Conservation (phyloP, 2,797 vertebrate genomes). For the Takifugu ocellatus region DNA sequence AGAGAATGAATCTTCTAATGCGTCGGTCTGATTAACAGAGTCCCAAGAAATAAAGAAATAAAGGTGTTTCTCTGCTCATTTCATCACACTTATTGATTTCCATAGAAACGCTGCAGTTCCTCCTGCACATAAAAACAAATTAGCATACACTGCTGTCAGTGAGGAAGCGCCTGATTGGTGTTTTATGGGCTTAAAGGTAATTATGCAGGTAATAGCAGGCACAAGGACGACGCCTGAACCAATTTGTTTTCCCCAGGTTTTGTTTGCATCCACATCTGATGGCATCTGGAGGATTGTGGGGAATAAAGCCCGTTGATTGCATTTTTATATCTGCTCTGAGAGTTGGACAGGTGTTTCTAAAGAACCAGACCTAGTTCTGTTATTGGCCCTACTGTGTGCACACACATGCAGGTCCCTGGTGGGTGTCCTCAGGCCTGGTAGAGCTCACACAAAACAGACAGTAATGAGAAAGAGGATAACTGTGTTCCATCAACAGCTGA, state of each 20-base stretch:
- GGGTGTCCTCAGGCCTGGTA: conserved; percentile 51
- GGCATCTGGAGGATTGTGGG: conserved; percentile 50
- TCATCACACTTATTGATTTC: conserved; percentile 18
- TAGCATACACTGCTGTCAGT: conserved; percentile 14
- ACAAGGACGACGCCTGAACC: conserved; percentile 11
- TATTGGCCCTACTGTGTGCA: conserved; percentile 44
- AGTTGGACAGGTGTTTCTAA: conserved; percentile 57
- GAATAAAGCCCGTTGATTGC: conserved; percentile 40
- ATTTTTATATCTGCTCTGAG: conserved; percentile 26
- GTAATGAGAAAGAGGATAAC: conserved; percentile 76
- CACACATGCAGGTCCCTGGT: conserved; percentile 55
- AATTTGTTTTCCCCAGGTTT: neutral
- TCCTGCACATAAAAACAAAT: conserved; percentile 35
- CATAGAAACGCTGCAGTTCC: conserved; percentile 25
- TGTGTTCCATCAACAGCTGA: conserved; percentile 72
- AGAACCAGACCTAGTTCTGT: conserved; percentile 24
- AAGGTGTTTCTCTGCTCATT: conserved; percentile 13
- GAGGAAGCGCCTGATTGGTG: conserved; percentile 23
- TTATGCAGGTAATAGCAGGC: conserved; percentile 31
- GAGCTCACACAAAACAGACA: conserved; percentile 58
- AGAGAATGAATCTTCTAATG: neutral
- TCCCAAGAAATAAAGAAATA: conserved; percentile 8
- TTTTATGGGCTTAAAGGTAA: conserved; percentile 36
- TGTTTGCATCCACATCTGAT: conserved; percentile 52
- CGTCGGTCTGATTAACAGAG: neutral